These are phyloP conservation scores for Proteles cristata DNA, from an alignment of 2,113 vertebrate genomes.

Conservation along the genomic window DNA sequence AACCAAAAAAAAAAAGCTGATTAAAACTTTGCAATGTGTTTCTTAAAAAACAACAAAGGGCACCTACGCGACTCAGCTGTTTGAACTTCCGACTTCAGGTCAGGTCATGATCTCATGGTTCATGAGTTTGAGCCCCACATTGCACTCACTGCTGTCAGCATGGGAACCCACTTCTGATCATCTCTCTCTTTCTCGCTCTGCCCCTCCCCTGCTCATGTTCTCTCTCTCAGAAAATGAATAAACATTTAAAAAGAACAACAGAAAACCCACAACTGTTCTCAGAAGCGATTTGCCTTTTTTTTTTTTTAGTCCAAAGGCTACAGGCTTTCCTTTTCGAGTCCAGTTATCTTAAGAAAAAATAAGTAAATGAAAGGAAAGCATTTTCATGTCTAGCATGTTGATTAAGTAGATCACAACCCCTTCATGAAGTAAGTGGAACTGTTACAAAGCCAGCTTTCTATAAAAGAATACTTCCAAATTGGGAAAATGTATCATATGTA, in stretches of 20 bases:
- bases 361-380: not conserved
- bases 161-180: too few species aligned
- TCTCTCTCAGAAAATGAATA: not conserved
- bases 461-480: not conserved
- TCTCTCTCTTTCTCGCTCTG: too few species aligned
- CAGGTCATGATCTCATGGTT: too few species aligned
- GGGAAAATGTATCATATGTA: not conserved
- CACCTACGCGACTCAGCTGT: too few species aligned
- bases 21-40: not conserved
- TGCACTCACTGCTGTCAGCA: too few species aligned
- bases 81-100: too few species aligned
- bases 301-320: not conserved
- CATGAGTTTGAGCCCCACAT: too few species aligned
- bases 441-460: not conserved
- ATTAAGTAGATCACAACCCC: not conserved
- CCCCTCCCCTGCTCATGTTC: too few species aligned
- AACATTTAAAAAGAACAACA: not conserved
- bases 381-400: not conserved
- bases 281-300: not conserved
- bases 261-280: not conserved
- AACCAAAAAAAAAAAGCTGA: not conserved
- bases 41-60: not conserved
- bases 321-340: not conserved
- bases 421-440: not conserved
- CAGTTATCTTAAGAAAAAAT: not conserved